phyloP scores from a whole-genome alignment of 2,113 vertebrate genomes.

The Hoplias malabaricus region DNA sequence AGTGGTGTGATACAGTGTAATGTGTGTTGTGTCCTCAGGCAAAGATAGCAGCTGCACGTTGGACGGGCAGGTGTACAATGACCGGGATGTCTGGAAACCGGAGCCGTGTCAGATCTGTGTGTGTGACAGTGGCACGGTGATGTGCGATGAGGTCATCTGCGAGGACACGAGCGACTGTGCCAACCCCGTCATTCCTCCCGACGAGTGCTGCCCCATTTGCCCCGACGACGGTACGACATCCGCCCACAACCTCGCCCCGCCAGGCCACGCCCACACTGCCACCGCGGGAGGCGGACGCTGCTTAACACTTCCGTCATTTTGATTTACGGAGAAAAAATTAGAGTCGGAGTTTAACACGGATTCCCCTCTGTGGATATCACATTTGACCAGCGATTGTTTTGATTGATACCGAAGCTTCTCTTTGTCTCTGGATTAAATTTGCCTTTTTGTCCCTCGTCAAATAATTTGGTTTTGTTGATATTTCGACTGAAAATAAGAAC shows the following conservation, averaged over 20 bases:
- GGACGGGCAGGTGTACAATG: slow-evolving; percentile 78
- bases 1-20: not conserved
- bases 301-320: not conserved
- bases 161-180: slow-evolving; percentile 79
- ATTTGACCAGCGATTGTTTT: not conserved
- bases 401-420: not conserved
- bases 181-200: slow-evolving; percentile 75
- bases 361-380: not conserved
- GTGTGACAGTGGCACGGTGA: slow-evolving; percentile 85
- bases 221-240: slow-evolving; percentile 73
- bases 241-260: no score
- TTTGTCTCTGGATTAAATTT: not conserved
- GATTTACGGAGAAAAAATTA: not conserved
- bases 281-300: not conserved
- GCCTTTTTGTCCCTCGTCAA: no score
- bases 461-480: no score
- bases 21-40: slow-evolving; percentile 63
- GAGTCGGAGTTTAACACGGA: not conserved
- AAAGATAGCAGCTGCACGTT: slow-evolving; percentile 76
- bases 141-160: slow-evolving; percentile 90
- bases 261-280: not conserved
- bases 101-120: slow-evolving; percentile 89
- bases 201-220: slow-evolving; percentile 86
- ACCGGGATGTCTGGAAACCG: slow-evolving; percentile 92
- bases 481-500: no score